Conservation (phyloP, 2,113 vertebrate genomes). For the Anas platyrhynchos region DNA sequence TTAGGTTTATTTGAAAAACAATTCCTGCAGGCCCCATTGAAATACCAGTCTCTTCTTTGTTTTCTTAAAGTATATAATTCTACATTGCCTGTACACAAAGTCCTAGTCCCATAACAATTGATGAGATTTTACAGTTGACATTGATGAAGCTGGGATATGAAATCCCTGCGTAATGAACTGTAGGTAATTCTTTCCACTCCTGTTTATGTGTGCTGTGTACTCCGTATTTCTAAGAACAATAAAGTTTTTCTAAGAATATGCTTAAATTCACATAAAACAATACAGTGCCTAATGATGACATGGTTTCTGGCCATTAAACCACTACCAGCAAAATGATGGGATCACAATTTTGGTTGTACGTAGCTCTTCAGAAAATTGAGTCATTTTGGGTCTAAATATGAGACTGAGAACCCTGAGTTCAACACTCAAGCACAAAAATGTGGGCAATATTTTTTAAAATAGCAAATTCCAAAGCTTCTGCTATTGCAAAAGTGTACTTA, state of each 20-base stretch:
- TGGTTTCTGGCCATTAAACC: background rate
- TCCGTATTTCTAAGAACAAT: background rate
- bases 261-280: background rate
- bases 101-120: background rate
- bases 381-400: background rate
- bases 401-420: background rate
- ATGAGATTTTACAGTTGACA: background rate
- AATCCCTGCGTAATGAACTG: background rate
- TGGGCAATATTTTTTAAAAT: background rate
- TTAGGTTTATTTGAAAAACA: background rate
- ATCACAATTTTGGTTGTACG: background rate
- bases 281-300: background rate
- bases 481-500: background rate
- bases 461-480: background rate
- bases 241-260: background rate
- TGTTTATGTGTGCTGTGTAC: background rate
- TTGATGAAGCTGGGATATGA: background rate
- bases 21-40: background rate
- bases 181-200: background rate
- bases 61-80: background rate
- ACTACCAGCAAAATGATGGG: background rate
- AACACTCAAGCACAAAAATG: background rate
- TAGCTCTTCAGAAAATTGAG: background rate
- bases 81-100: background rate
- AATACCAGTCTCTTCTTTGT: background rate